Evolutionary conservation across 2,113 vertebrate genomes (phyloP), one percentile per base, ranked within the genome.

Genomic region (Mus pahari): DNA sequence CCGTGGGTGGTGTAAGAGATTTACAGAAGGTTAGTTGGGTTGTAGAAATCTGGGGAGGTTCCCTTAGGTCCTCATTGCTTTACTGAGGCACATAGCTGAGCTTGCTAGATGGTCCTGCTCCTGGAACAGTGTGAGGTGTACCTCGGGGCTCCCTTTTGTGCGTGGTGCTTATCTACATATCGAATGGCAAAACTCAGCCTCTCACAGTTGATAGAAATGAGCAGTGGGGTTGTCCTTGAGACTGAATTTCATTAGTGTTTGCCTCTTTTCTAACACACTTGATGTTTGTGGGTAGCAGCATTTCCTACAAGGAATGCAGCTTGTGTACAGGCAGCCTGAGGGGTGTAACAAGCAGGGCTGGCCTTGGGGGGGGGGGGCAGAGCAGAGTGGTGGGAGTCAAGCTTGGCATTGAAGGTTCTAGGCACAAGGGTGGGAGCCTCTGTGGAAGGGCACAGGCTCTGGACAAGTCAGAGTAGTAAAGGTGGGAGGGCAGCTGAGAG

Each of bases 401-500:
- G 1, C 5, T 68, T 45, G 20, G 12, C 14, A 17, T 16, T 36
- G 79, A 50, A 24, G 16, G 31, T 31, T 48, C 79, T 48, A 0
- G 48, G 42, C 3, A 8, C 1, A 70, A 20, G 45, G 10, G 3
- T 42, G 26, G 22, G 42, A 79, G 26, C 2, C 2, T 83, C 33
- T 66, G 39, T 36, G 7, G 17, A n/a, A 55, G 74, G 39, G 11
- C 6, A 0, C 31, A 12, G 13, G 53, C 50, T 66, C 26, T 86
- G 0, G 19, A 42, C 45, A 70, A 24, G 16, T 26, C 20, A 45
- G 66, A 58, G 50, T 55, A 50, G 45, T 33, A 17, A 62, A 39
- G 62, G 8, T 6, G 4, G n/a, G 58, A 36, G 16, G 10, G 66
- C 0, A 0, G 7, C 16, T 5, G 6, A n/a, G 36, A 77, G 70